Percentiles rank a stretch among this genome's conserved stretches.
Evolutionary conservation across 1,140 invertebrate genomes (phyloP).

Genomic region (Aradophagus sp.): DNA sequence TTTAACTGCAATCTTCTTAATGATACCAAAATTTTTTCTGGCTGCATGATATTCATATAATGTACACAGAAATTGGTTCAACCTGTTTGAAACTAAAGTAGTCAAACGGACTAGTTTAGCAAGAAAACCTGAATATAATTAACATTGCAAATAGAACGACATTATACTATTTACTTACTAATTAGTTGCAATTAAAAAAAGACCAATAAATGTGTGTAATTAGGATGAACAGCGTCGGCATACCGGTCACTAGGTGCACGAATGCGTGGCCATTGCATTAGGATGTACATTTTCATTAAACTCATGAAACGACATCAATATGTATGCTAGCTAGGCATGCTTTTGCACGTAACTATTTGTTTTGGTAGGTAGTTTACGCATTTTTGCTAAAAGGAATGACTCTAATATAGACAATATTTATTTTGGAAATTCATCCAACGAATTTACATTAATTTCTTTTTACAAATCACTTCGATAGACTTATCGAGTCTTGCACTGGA

Average conservation of each 20-base stretch:
- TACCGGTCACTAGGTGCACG: slow-evolving; percentile 47
- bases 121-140: too few species aligned
- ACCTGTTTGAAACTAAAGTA: too few species aligned
- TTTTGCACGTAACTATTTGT: slow-evolving; percentile 59
- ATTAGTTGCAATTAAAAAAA: slow-evolving; percentile 25
- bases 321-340: slow-evolving; percentile 52
- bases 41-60: too few species aligned
- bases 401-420: slow-evolving; percentile 16
- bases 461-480: slow-evolving; percentile 71
- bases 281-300: slow-evolving; percentile 54
- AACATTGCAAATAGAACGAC: too few species aligned
- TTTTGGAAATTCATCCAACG: too few species aligned
- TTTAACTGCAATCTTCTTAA: too few species aligned
- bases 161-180: too few species aligned
- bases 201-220: slow-evolving; percentile 35
- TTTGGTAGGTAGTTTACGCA: slow-evolving; percentile 55
- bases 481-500: slow-evolving; percentile 84
- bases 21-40: too few species aligned
- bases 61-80: too few species aligned
- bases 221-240: slow-evolving; percentile 50
- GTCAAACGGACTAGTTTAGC: too few species aligned
- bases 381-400: slow-evolving; percentile 46
- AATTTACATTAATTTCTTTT: slow-evolving; percentile 18
- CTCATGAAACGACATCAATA: slow-evolving; percentile 39
- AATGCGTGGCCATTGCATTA: slow-evolving; percentile 53